Conservation (phyloP, 2,113 vertebrate genomes). For the Aphelocoma coerulescens region DNA sequence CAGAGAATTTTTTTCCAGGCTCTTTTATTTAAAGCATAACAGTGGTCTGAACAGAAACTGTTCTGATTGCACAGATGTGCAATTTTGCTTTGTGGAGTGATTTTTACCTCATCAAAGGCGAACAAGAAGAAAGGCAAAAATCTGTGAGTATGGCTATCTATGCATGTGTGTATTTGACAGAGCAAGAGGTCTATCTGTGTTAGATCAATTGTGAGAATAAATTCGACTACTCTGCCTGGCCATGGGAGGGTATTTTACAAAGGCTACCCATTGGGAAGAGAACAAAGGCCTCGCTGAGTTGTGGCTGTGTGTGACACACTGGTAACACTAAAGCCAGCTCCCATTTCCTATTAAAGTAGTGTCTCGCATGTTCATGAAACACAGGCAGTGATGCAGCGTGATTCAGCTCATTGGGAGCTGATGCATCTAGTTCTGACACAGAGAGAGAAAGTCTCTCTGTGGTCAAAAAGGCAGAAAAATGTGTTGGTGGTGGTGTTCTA, state of each 20-base stretch:
- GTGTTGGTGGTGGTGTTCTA: neutral
- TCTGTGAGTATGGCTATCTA: neutral
- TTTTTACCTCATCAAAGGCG: neutral
- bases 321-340: neutral
- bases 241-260: neutral
- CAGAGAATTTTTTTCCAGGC: neutral
- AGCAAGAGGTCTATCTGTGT: neutral
- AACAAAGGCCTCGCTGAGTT: neutral
- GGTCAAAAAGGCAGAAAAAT: neutral
- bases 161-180: neutral
- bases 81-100: neutral
- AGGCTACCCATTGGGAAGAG: neutral
- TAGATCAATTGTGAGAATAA: neutral
- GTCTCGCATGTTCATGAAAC: neutral
- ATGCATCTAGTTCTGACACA: neutral
- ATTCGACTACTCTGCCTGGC: neutral
- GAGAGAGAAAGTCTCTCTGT: neutral
- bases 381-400: neutral
- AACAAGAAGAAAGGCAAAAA: neutral
- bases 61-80: neutral
- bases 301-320: neutral
- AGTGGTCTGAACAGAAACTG: neutral
- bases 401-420: neutral
- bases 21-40: neutral
- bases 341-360: conserved; percentile 50